Conservation (phyloP, 2,797 vertebrate genomes). For the Hippocampus kuda region DNA sequence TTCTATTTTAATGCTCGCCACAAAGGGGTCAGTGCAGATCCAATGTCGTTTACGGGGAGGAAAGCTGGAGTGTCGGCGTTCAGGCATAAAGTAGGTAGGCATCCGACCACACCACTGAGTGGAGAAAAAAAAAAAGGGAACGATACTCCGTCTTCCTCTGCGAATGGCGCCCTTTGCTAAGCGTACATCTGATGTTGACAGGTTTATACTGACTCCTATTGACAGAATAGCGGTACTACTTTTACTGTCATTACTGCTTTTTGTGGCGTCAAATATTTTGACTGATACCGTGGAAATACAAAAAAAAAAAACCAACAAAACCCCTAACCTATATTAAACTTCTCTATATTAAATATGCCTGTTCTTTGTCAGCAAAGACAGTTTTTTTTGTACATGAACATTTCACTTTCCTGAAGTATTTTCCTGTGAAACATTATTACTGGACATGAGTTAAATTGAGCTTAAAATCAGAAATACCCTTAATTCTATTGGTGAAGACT, state of each 20-base stretch:
- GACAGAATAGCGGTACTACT: neutral
- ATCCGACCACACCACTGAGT: conserved; percentile 17
- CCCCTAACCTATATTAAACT: neutral
- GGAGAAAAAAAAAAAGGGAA: conserved; percentile 10
- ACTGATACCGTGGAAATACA: neutral
- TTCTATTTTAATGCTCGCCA: neutral
- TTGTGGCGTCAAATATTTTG: no score
- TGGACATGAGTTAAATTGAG: neutral
- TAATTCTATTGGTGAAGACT: no score
- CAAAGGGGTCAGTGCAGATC: neutral
- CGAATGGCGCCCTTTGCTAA: conserved; percentile 8
- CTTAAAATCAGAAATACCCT: neutral
- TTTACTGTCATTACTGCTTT: neutral
- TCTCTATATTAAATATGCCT: neutral
- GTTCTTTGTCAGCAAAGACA: neutral
- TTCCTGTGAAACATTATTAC: neutral
- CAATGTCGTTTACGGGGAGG: neutral
- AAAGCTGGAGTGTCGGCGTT: conserved; percentile 10
- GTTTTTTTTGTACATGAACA: neutral
- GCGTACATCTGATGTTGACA: neutral
- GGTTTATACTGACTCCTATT: conserved; percentile 18
- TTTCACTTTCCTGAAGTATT: neutral
- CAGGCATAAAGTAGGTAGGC: neutral
- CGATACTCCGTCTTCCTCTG: conserved; percentile 26
- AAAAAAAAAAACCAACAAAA: no score